phyloP scores from a whole-genome alignment of 37 sponge, comb jelly and placozoan genomes.

The Hexactinellida sp. region DNA sequence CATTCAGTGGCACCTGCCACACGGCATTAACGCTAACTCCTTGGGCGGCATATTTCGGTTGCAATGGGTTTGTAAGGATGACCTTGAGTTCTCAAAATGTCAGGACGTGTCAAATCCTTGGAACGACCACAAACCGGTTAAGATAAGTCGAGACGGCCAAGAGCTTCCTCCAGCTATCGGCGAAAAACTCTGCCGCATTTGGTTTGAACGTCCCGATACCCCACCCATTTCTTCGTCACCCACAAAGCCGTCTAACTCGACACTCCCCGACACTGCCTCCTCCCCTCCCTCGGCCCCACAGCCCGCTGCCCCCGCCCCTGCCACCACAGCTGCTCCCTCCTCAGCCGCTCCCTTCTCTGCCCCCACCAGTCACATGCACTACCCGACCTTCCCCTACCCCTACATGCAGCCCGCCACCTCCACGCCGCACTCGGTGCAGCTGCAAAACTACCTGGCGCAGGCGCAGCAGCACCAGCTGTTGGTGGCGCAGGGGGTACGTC shows the following conservation, averaged over 20 bases:
- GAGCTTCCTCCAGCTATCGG: constrained; percentile 76
- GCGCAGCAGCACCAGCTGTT: constrained; percentile 10
- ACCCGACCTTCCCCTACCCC: constrained; percentile 3
- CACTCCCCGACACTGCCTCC: not conserved
- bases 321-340: not conserved
- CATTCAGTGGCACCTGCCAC: constrained; percentile 62
- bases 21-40: constrained; percentile 41
- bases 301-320: not conserved
- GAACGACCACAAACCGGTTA: constrained; percentile 95
- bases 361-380: not conserved
- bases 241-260: not conserved
- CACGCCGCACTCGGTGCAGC: not conserved
- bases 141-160: constrained; percentile 92
- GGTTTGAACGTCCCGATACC: constrained; percentile 28
- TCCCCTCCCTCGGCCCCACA: not conserved
- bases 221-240: not conserved
- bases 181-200: constrained; percentile 68
- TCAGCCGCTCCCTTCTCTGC: not conserved
- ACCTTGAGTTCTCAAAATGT: constrained; percentile 52
- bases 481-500: not conserved
- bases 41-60: constrained; percentile 68
- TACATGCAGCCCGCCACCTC: not conserved
- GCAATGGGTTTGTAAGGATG: constrained; percentile 79
- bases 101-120: constrained; percentile 87
- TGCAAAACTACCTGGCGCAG: constrained; percentile 2